phyloP scores from a whole-genome alignment of 2,888 invertebrate genomes.

The Pachycephus smyrnensis region DNA sequence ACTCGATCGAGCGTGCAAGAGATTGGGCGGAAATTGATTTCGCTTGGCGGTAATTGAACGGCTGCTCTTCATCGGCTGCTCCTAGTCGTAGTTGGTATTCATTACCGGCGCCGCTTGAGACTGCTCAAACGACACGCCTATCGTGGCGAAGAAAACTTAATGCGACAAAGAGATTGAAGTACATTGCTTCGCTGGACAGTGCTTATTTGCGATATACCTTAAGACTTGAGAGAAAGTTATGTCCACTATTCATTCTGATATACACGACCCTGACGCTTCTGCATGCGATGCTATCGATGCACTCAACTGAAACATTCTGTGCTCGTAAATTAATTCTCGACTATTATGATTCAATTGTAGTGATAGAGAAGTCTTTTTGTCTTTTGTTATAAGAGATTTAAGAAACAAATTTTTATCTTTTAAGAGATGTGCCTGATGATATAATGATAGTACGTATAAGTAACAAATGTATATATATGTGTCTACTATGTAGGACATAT shows the following conservation, averaged over 20 bases:
- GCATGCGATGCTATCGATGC: not conserved
- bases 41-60: conserved; percentile 11
- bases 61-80: not conserved
- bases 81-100: not conserved
- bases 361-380: not conserved
- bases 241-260: not conserved
- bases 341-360: not conserved
- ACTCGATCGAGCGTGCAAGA: conserved; percentile 31
- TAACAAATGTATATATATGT: no score
- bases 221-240: not conserved
- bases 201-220: not conserved
- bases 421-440: not conserved
- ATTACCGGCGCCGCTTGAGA: not conserved
- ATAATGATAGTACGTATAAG: no score
- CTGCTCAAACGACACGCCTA: not conserved
- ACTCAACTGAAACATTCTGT: not conserved
- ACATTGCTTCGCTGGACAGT: not conserved
- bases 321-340: not conserved
- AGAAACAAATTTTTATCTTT: no score
- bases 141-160: not conserved
- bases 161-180: not conserved
- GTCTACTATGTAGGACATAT: not conserved
- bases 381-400: no score
- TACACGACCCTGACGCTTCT: not conserved
- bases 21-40: conserved; percentile 35